These are phyloP conservation scores for Drosophila suzukii DNA, from an alignment of 1,140 invertebrate species.

Conservation along the genomic window DNA sequence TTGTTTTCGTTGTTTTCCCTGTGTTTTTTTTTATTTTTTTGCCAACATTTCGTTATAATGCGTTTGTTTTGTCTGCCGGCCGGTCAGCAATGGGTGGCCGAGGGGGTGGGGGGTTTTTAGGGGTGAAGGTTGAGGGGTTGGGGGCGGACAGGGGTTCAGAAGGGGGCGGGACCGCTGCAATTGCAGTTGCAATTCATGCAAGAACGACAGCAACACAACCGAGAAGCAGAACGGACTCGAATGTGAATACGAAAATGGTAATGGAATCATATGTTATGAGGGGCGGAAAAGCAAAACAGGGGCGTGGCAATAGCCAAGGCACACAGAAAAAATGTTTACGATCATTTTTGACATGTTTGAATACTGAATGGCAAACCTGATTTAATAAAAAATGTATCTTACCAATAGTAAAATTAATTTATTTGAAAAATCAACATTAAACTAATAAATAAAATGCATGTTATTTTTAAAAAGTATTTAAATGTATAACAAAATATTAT, in stretches of 20 bases:
- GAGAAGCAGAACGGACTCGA: conserved; percentile 39
- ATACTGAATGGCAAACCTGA: background rate
- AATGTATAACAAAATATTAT: no score
- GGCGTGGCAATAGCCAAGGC: conserved; percentile 5
- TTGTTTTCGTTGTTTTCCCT: conserved; percentile 38
- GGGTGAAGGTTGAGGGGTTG: conserved; percentile 8
- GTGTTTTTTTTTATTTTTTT: conserved; percentile 25
- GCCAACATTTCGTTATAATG: conserved; percentile 58
- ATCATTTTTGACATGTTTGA: background rate
- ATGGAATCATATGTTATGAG: conserved; percentile 66
- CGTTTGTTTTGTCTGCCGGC: conserved; percentile 57
- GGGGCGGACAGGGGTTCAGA: conserved; percentile 22
- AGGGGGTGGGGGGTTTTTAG: background rate
- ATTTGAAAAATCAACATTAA: no score
- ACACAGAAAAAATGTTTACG: conserved; percentile 1
- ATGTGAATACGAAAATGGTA: conserved; percentile 47
- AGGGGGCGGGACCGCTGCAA: conserved; percentile 18
- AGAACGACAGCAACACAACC: conserved; percentile 51
- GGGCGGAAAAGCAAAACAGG: conserved; percentile 2
- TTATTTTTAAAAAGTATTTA: no score
- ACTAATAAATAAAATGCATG: no score
- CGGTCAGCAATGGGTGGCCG: conserved; percentile 13
- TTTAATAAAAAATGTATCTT: no score
- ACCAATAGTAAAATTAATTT: no score
- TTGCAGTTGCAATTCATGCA: conserved; percentile 54